Evolutionary conservation across 2,888 invertebrate species (phyloP), one percentile per base, ranked within the genome.

Genomic region (Ceratothoa steindachneri): DNA sequence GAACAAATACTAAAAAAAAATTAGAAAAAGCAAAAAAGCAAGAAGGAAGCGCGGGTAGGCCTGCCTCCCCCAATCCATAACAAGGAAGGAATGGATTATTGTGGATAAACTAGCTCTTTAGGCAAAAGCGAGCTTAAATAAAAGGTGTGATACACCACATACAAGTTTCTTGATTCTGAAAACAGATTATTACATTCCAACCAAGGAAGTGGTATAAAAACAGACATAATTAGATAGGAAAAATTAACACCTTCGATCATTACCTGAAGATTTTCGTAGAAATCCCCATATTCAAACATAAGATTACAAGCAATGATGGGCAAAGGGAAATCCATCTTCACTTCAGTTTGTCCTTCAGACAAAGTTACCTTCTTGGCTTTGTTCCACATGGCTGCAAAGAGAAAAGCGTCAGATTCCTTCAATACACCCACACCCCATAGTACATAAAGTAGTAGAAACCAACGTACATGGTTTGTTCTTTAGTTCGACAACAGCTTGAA

Each of bases 201-300:
- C n/a, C n/a, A n/a, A n/a, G n/a, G n/a, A n/a, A 24, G 5, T 12
- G 15, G 4, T 15, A 15, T 9, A 4, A 30, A 22, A 0, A 9
- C 1, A 2, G 69, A 19, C 51, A 7, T 19, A 7, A 0, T 19
- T 12, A 24, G 1, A 31, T n/a, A n/a, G n/a, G n/a, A n/a, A n/a
- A n/a, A n/a, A n/a, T n/a, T n/a, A n/a, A n/a, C n/a, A n/a, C n/a
- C n/a, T n/a, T n/a, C n/a, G 12, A 2, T 19, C 30, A 24, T 4
- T 29, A 78, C 80, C 82, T 93, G 93, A 75, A 95, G 91, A 81
- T 97, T 96, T 84, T 98, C 98, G 83, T 95, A 97, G 85, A 98
- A 97, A 83, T 98, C 97, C 0, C 95, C 92, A 84, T 97, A 98
- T 85, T 99, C 98, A 83, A 99, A 91, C 95, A 98, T 97, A 75